Conservation (phyloP, 2,797 vertebrate genomes). For the Pangasius krempfi region DNA sequence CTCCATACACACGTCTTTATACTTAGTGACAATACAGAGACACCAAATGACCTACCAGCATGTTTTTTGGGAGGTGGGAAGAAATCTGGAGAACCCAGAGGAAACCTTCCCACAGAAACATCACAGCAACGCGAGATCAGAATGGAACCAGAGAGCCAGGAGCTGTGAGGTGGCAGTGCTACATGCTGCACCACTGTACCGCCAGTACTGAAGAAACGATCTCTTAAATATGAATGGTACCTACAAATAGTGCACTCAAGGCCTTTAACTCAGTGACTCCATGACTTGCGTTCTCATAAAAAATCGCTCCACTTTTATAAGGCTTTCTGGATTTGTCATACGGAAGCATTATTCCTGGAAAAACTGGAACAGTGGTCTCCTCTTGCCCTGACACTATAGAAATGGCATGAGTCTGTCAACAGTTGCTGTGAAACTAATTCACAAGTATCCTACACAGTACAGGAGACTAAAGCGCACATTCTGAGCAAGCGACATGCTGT, state of each 20-base stretch:
- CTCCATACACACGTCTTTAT: not conserved
- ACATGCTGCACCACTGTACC: not conserved
- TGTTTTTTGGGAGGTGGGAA: not conserved
- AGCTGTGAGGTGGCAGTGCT: not conserved
- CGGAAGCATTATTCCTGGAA: not conserved
- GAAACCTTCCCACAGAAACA: not conserved
- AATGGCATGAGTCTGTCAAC: constrained; percentile 1
- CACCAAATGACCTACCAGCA: not conserved
- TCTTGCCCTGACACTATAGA: not conserved
- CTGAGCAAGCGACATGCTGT: not conserved
- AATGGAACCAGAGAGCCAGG: not conserved
- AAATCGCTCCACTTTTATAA: not conserved
- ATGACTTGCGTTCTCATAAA: constrained; percentile 28
- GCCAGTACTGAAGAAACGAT: not conserved
- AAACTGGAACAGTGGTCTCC: not conserved
- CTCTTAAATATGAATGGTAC: constrained; percentile 21
- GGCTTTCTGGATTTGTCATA: constrained; percentile 6
- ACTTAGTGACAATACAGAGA: not conserved
- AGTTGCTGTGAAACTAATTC: constrained; percentile 3
- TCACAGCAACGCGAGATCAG: not conserved
- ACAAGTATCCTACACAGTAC: not conserved
- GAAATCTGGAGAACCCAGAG: not conserved
- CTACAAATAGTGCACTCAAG: constrained; percentile 4
- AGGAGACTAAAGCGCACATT: not conserved
- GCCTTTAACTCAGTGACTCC: not conserved